These are phyloP conservation scores for Acanthurus tractus DNA, from an alignment of 2,797 vertebrate species.

Conservation along the genomic window DNA sequence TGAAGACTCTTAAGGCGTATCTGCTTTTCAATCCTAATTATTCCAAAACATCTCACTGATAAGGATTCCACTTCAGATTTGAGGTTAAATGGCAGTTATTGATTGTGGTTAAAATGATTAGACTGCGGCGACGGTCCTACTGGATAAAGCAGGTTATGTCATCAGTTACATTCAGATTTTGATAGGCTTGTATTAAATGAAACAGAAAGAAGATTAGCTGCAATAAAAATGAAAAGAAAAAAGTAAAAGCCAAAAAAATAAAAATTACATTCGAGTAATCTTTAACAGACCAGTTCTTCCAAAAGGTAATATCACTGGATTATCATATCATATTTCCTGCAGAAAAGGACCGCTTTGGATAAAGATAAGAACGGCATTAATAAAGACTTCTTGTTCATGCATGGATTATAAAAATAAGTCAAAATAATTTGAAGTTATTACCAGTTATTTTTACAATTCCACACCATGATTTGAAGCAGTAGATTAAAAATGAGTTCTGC, in stretches of 20 bases:
- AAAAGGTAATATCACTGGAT: constrained; percentile 72
- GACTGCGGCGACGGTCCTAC: constrained; percentile 25
- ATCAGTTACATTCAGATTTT: constrained; percentile 51
- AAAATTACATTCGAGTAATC: constrained; percentile 56
- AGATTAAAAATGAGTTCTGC: constrained; percentile 23
- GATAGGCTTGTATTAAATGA: constrained; percentile 49
- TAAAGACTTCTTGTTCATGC: constrained; percentile 53
- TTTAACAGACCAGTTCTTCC: constrained; percentile 64
- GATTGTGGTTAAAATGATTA: constrained; percentile 62
- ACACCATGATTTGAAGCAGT: constrained; percentile 42
- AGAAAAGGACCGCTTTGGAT: constrained; percentile 46
- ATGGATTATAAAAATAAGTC: constrained; percentile 50
- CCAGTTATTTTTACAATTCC: constrained; percentile 24
- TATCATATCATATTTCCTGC: constrained; percentile 67
- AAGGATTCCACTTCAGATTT: constrained; percentile 46
- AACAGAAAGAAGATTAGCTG: constrained; percentile 24
- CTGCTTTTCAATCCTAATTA: constrained; percentile 39
- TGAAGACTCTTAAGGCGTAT: constrained; percentile 28
- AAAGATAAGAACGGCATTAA: constrained; percentile 70
- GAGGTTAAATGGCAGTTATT: constrained; percentile 69
- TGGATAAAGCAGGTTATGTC: constrained; percentile 44
- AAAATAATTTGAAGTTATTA: constrained; percentile 46
- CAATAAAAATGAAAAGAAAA: constrained; percentile 1
- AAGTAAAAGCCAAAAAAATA: constrained; percentile 35
- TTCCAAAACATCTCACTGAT: constrained; percentile 38